These are phyloP conservation scores for Hedya salicella DNA, from an alignment of 2,888 invertebrate species.

Conservation along the genomic window DNA sequence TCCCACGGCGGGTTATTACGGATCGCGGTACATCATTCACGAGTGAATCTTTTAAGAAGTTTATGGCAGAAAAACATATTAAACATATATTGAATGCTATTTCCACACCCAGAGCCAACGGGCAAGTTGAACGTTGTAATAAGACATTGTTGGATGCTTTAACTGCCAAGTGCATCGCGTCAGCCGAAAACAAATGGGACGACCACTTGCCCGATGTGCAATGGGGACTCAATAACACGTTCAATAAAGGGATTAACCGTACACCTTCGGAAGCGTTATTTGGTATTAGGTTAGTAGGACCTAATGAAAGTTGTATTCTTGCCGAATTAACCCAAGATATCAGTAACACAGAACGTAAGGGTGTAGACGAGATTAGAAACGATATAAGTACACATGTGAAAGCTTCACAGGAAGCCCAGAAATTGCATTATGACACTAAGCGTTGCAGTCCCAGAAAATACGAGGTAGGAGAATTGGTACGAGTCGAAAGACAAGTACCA, in stretches of 20 bases:
- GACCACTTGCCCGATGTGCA: slow-evolving; percentile 35
- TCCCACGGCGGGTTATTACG: slow-evolving; percentile 33
- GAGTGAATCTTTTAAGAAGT: slow-evolving; percentile 22
- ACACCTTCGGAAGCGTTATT: slow-evolving; percentile 44
- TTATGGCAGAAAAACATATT: neutral
- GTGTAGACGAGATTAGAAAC: too few relatives aligned
- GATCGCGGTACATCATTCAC: slow-evolving; percentile 39
- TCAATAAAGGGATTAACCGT: slow-evolving; percentile 43
- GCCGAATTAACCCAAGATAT: too few relatives aligned
- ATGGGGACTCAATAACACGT: slow-evolving; percentile 44
- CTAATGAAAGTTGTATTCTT: too few relatives aligned
- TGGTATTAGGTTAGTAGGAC: too few relatives aligned
- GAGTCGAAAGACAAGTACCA: too few relatives aligned
- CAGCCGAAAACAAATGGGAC: slow-evolving; percentile 42
- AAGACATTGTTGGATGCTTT: slow-evolving; percentile 41
- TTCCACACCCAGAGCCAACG: slow-evolving; percentile 13
- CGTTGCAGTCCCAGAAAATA: too few relatives aligned
- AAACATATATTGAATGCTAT: slow-evolving; percentile 15
- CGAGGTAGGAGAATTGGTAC: too few relatives aligned
- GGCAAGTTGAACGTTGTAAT: slow-evolving; percentile 33
- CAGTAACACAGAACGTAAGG: too few relatives aligned
- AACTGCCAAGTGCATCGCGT: slow-evolving; percentile 18
- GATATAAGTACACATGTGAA: too few relatives aligned
- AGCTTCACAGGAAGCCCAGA: too few relatives aligned
- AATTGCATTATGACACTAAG: too few relatives aligned